A percentile compares a stretch with the other conserved stretches of the same genome.
Conservation (phyloP, 2,113 vertebrate species). For the Motacilla tschutschensis region DNA sequence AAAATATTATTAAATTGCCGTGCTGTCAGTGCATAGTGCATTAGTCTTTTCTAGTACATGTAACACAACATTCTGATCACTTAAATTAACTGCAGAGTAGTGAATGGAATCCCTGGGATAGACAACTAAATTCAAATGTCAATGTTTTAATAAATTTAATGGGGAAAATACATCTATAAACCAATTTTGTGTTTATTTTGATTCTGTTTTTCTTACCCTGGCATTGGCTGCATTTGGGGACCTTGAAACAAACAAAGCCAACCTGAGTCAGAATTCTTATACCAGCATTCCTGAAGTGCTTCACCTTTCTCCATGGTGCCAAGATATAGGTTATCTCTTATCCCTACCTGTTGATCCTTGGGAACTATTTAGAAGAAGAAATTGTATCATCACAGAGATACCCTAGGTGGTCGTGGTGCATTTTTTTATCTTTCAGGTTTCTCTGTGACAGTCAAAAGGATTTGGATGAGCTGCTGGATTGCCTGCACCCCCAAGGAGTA, state of each 20-base stretch:
- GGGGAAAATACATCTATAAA: background rate
- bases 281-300: background rate
- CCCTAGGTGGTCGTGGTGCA: background rate
- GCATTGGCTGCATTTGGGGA: background rate
- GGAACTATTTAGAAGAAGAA: background rate
- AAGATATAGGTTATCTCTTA: background rate
- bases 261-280: background rate
- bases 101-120: background rate
- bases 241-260: background rate
- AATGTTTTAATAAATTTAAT: background rate
- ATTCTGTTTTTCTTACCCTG: background rate
- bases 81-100: background rate
- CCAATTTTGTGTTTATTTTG: background rate
- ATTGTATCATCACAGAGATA: background rate
- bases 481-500: slow-evolving; percentile 90
- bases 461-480: slow-evolving; percentile 87
- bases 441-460: slow-evolving; percentile 88
- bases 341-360: background rate
- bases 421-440: slow-evolving; percentile 77
- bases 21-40: background rate
- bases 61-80: background rate
- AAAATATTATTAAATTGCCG: background rate
- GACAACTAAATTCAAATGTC: background rate
- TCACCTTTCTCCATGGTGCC: background rate
- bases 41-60: background rate